These are phyloP conservation scores for Drosophila maculinotata DNA, from an alignment of 2,888 invertebrate genomes.

Conservation along the genomic window DNA sequence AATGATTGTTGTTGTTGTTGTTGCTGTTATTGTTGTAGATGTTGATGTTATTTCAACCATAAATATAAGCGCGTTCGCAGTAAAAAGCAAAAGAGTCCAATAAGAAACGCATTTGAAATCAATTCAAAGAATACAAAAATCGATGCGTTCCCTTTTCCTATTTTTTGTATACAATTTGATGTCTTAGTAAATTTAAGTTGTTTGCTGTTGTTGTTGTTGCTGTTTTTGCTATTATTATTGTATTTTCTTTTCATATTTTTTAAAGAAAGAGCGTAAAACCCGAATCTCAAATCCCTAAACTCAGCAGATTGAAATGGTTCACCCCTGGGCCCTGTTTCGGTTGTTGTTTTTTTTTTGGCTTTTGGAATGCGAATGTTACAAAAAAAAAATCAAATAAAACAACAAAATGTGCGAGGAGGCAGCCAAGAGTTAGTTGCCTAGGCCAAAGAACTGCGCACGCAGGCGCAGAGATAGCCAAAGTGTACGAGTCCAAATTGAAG, in stretches of 20 bases:
- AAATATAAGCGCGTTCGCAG: conserved; percentile 1
- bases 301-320: conserved; percentile 21
- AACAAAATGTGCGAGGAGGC: conserved; percentile 18
- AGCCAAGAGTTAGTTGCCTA: conserved; percentile 20
- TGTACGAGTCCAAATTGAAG: conserved; percentile 57
- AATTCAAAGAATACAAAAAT: conserved; percentile 48
- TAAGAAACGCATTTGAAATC: conserved; percentile 54
- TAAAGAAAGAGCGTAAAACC: conserved; percentile 23
- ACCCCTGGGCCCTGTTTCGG: conserved; percentile 14
- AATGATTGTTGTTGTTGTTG: background rate
- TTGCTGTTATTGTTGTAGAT: background rate
- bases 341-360: conserved; percentile 33
- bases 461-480: conserved; percentile 48
- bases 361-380: conserved; percentile 51
- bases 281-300: conserved; percentile 26
- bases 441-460: conserved; percentile 55
- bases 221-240: conserved; percentile 1
- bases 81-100: conserved; percentile 24
- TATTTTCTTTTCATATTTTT: conserved; percentile 35
- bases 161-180: conserved; percentile 24
- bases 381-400: conserved; percentile 29
- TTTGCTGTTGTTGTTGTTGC: conserved; percentile 22
- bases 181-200: conserved; percentile 45
- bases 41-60: conserved; percentile 4
- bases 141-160: conserved; percentile 23